Percentiles rank a stretch among this genome's conserved stretches.
These are phyloP conservation scores for Dioctria linearis DNA, from an alignment of 2,888 invertebrate species.

Conservation along the genomic window DNA sequence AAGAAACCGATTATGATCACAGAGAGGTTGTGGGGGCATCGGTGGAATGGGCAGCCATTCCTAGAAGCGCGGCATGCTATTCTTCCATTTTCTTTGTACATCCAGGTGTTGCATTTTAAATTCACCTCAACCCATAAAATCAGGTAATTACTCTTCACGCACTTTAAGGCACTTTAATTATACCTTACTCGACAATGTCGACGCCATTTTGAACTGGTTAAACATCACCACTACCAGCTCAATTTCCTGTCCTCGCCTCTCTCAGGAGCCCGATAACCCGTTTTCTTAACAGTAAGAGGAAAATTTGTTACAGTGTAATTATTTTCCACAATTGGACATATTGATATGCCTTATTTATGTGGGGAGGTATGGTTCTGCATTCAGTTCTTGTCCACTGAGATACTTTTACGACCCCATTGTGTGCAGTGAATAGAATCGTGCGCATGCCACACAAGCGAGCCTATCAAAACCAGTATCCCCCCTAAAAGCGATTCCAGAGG, in stretches of 20 bases:
- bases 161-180: slow-evolving; percentile 55
- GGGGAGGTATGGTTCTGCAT: slow-evolving; percentile 18
- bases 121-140: slow-evolving; percentile 50
- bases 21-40: background rate
- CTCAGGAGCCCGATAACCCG: slow-evolving; percentile 44
- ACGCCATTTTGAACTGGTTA: slow-evolving; percentile 58
- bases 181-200: slow-evolving; percentile 14
- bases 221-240: slow-evolving; percentile 44
- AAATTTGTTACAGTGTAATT: slow-evolving; percentile 72
- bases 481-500: slow-evolving; percentile 13
- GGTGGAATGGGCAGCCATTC: background rate
- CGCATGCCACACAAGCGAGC: background rate
- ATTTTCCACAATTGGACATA: slow-evolving; percentile 72
- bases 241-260: slow-evolving; percentile 36
- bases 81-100: background rate
- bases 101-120: slow-evolving; percentile 30
- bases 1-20: slow-evolving; percentile 46
- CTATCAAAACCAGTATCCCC: slow-evolving; percentile 15
- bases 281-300: slow-evolving; percentile 59
- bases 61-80: background rate
- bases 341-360: slow-evolving; percentile 68
- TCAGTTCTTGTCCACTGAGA: slow-evolving; percentile 1
- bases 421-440: background rate
- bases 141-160: slow-evolving; percentile 57
- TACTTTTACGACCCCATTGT: slow-evolving; percentile 7